Percentiles rank a stretch among this genome's conserved stretches.
Evolutionary conservation across 1,140 invertebrate genomes (phyloP).

Genomic region (Helicoverpa zea): DNA sequence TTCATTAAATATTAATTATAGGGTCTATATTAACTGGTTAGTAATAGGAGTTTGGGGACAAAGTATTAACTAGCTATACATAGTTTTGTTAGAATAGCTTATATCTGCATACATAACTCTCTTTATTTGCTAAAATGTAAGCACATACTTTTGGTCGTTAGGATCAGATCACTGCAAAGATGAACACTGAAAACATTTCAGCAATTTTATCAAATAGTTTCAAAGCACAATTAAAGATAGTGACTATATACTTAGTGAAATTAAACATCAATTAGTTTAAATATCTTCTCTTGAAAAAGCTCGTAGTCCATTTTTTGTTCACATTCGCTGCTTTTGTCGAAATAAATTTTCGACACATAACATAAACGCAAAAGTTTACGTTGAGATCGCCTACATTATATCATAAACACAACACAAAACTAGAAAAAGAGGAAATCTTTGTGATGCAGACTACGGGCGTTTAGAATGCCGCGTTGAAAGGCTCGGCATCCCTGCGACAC

Average conservation of each 20-base stretch:
- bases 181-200: neutral
- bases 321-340: neutral
- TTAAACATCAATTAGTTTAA: no score
- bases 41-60: neutral
- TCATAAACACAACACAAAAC: neutral
- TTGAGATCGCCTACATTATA: slow-evolving; percentile 9
- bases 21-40: neutral
- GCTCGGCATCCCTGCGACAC: neutral
- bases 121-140: no score
- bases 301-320: no score
- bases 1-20: neutral
- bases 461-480: slow-evolving; percentile 10
- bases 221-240: no score
- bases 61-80: no score
- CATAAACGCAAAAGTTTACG: slow-evolving; percentile 6
- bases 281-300: no score
- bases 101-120: no score
- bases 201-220: neutral
- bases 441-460: slow-evolving; percentile 31
- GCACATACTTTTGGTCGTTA: neutral
- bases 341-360: neutral
- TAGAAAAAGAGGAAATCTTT: slow-evolving; percentile 24
- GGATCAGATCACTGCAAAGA: neutral
- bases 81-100: no score
- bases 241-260: no score